A percentile compares a stretch with the other conserved stretches of the same genome.
Evolutionary conservation across 2,113 vertebrate species (phyloP).

Genomic region (Tursiops truncatus): DNA sequence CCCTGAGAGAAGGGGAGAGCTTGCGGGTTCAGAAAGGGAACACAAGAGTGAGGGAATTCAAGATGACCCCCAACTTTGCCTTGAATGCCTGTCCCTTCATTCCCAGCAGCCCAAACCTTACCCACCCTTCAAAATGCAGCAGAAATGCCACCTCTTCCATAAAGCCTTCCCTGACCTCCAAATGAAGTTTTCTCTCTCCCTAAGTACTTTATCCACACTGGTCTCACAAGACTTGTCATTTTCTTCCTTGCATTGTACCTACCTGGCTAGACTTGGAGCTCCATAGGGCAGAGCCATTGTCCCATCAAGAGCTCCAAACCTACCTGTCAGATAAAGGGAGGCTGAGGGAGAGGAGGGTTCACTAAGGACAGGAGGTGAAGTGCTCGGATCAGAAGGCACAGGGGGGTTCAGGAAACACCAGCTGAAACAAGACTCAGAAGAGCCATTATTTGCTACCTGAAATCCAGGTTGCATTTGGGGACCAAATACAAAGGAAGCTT

Average conservation of each 20-base stretch:
- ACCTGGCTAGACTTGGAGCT: neutral
- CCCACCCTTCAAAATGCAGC: neutral
- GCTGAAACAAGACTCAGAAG: neutral
- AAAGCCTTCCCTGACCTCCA: neutral
- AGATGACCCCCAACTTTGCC: neutral
- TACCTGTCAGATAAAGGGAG: neutral
- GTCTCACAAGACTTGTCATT: neutral
- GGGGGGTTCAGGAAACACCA: neutral
- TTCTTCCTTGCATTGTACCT: neutral
- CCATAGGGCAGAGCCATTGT: neutral
- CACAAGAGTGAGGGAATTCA: neutral
- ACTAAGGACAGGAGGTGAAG: fast-evolving
- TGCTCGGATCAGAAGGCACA: neutral
- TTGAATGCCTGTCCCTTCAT: neutral
- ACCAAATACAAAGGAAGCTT: neutral
- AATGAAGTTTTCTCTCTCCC: neutral
- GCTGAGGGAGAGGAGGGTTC: neutral
- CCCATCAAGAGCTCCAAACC: neutral
- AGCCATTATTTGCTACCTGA: neutral
- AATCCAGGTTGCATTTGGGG: neutral
- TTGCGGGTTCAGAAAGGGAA: neutral
- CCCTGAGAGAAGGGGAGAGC: neutral
- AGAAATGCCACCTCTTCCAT: neutral
- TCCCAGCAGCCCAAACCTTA: neutral
- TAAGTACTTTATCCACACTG: neutral